A percentile compares a stretch with the other conserved stretches of the same genome.
phyloP scores from a whole-genome alignment of 35 echinoderm and acorn worm species.

The Stichopus chloronotus region DNA sequence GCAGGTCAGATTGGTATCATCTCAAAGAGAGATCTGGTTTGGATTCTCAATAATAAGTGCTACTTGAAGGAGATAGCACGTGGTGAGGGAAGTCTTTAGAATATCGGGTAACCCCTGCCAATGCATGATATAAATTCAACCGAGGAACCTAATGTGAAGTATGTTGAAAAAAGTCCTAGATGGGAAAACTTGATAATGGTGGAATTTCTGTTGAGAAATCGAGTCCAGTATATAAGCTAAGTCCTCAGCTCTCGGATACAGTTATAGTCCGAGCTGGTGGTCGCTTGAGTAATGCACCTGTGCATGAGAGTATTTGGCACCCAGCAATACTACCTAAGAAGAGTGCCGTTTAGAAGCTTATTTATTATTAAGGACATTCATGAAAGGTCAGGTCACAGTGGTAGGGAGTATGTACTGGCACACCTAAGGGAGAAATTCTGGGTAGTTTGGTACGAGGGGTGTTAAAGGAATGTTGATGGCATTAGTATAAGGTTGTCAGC shows the following conservation, averaged over 20 bases:
- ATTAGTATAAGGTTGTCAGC: slow-evolving; percentile 22
- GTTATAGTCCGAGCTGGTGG: slow-evolving; percentile 51
- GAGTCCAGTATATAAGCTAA: slow-evolving; percentile 49
- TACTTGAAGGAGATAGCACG: background rate
- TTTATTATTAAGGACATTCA: slow-evolving; percentile 55
- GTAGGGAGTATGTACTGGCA: slow-evolving; percentile 58
- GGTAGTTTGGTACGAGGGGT: too few relatives aligned
- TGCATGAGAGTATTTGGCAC: slow-evolving; percentile 44
- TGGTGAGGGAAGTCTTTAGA: background rate
- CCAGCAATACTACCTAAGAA: slow-evolving; percentile 64
- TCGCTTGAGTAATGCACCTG: slow-evolving; percentile 39
- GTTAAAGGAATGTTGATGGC: too few relatives aligned
- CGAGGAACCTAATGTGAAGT: slow-evolving; percentile 31
- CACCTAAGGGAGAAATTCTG: slow-evolving; percentile 48
- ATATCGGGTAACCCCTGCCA: background rate
- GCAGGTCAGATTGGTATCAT: background rate
- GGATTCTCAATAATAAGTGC: background rate
- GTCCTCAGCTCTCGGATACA: background rate
- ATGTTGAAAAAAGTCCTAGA: background rate
- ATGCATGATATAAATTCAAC: background rate
- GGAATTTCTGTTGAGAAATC: background rate
- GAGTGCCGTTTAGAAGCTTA: slow-evolving; percentile 50
- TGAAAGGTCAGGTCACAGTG: slow-evolving; percentile 43
- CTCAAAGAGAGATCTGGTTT: background rate
- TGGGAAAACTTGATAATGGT: background rate